These are phyloP conservation scores for Amphipoea lucens DNA, from an alignment of 2,888 invertebrate genomes.

Conservation along the genomic window DNA sequence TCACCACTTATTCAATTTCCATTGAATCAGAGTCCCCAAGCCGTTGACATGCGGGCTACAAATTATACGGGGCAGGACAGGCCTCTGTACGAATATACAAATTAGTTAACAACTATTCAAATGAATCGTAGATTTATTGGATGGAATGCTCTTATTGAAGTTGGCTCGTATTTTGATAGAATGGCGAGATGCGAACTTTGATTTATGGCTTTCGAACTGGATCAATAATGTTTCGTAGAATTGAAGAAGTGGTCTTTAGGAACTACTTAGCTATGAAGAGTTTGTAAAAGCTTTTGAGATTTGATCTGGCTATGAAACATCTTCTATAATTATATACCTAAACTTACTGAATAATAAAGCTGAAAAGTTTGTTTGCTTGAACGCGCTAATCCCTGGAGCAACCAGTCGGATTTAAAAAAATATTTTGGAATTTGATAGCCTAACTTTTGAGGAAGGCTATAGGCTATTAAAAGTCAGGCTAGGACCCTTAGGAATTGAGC, in stretches of 20 bases:
- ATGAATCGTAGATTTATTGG: slow-evolving; percentile 74
- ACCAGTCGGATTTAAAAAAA: too few relatives aligned
- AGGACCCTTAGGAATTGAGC: neutral
- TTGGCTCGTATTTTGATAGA: slow-evolving; percentile 40
- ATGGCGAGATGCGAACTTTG: slow-evolving; percentile 22
- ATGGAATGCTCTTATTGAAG: slow-evolving; percentile 43
- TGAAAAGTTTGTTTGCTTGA: neutral
- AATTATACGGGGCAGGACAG: slow-evolving; percentile 74
- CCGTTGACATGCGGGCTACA: slow-evolving; percentile 72
- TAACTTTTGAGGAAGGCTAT: too few relatives aligned
- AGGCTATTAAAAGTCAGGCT: too few relatives aligned
- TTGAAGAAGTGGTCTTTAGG: neutral
- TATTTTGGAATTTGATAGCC: too few relatives aligned
- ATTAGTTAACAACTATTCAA: slow-evolving; percentile 75
- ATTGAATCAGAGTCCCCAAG: slow-evolving; percentile 64
- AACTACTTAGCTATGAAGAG: neutral
- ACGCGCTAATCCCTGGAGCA: neutral
- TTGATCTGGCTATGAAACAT: too few relatives aligned
- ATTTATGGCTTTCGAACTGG: slow-evolving; percentile 13
- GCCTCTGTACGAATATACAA: slow-evolving; percentile 75
- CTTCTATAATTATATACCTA: neutral
- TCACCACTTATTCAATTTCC: slow-evolving; percentile 69
- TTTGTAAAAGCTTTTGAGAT: neutral
- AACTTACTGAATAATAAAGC: neutral
- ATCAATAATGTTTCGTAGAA: slow-evolving; percentile 16